Percentiles rank a stretch among this genome's conserved stretches.
Conservation (phyloP, 2,113 vertebrate genomes). For the Columbina picui region DNA sequence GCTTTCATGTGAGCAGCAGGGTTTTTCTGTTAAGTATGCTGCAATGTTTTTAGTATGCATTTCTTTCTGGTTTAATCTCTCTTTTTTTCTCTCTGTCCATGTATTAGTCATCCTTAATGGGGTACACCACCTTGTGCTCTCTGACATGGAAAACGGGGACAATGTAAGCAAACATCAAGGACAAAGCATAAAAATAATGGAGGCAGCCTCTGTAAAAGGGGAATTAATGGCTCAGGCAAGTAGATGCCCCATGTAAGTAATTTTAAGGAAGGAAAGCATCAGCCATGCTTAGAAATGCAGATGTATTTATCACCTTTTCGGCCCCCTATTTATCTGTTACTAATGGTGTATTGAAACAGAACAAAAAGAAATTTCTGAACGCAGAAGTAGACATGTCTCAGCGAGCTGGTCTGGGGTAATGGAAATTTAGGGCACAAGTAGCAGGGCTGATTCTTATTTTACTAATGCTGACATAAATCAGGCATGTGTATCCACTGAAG, state of each 20-base stretch:
- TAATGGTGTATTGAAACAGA: slow-evolving; percentile 1
- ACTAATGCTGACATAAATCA: slow-evolving; percentile 5
- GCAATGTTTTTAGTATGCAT: neutral
- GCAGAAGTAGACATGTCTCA: neutral
- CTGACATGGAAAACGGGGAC: slow-evolving; percentile 52
- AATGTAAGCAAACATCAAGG: slow-evolving; percentile 55
- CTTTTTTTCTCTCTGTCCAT: neutral
- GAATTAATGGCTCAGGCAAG: slow-evolving; percentile 38
- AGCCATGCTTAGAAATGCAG: slow-evolving; percentile 51
- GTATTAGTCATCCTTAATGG: slow-evolving; percentile 59
- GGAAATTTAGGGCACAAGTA: slow-evolving; percentile 26
- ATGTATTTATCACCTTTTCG: slow-evolving; percentile 60
- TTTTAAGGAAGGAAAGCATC: slow-evolving; percentile 52
- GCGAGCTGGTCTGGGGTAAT: neutral
- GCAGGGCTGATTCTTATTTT: slow-evolving; percentile 7
- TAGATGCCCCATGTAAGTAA: slow-evolving; percentile 47
- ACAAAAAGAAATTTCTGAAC: slow-evolving; percentile 33
- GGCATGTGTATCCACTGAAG: neutral
- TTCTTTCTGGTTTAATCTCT: slow-evolving; percentile 9
- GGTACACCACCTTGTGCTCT: slow-evolving; percentile 40
- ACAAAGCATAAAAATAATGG: slow-evolving; percentile 18
- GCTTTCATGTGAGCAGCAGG: slow-evolving; percentile 39
- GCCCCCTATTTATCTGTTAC: slow-evolving; percentile 26
- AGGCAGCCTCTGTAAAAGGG: neutral
- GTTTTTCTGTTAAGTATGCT: slow-evolving; percentile 39